These are phyloP conservation scores for Liposcelis brunnea DNA, from an alignment of 2,888 invertebrate genomes.

Conservation along the genomic window DNA sequence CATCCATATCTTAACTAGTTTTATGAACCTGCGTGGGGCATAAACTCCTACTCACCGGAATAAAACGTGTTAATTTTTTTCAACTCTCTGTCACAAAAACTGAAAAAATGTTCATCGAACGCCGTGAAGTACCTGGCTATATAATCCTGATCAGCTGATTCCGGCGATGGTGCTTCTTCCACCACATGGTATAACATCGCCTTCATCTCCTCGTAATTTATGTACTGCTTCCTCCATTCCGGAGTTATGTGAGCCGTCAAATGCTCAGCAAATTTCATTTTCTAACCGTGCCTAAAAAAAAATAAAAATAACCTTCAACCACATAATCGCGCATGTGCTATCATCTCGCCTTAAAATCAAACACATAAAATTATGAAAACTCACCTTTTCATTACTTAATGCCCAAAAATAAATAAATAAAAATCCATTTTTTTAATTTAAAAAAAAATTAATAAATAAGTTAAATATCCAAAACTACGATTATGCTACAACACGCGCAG, in stretches of 20 bases:
- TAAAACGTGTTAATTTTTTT: conserved; percentile 81
- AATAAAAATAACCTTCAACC: too few species aligned
- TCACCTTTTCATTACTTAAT: too few species aligned
- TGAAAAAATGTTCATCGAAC: conserved; percentile 73
- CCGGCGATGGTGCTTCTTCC: conserved; percentile 58
- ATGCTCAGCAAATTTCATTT: conserved; percentile 84
- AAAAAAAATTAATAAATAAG: too few species aligned
- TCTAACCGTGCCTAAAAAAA: conserved; percentile 12
- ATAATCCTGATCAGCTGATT: conserved; percentile 50
- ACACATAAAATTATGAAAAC: too few species aligned
- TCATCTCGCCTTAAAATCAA: too few species aligned
- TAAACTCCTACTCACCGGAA: conserved; percentile 33
- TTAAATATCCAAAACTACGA: too few species aligned
- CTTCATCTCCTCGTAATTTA: conserved; percentile 70
- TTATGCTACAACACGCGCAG: too few species aligned
- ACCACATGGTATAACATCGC: conserved; percentile 62
- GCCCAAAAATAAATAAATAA: too few species aligned
- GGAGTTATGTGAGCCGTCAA: conserved; percentile 76
- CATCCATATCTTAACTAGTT: not conserved
- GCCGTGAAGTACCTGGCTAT: conserved; percentile 54
- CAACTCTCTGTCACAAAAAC: conserved; percentile 68
- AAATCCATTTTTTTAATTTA: too few species aligned
- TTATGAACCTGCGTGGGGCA: not conserved
- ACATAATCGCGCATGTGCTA: too few species aligned
- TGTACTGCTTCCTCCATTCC: conserved; percentile 82